Evolutionary conservation across 2,888 invertebrate genomes (phyloP), one percentile per base, ranked within the genome.

Genomic region (Leucoptera coffeella): DNA sequence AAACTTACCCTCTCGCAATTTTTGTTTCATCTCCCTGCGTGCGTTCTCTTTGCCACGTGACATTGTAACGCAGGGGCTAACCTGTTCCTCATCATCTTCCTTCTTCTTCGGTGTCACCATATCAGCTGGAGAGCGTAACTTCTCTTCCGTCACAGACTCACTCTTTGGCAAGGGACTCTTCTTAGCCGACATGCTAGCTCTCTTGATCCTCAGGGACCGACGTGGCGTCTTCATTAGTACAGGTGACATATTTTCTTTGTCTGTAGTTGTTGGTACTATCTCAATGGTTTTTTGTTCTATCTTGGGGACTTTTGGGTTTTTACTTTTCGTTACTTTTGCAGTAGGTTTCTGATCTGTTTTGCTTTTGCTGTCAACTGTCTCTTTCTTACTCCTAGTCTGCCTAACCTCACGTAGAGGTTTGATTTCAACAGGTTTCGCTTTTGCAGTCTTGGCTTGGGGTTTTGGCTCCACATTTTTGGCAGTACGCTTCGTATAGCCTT

Each of bases 1-100:
- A 17, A 15, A 22, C 29, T 32, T 43, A 69, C 69, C 71, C 38
- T 61, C 60, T 23, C 47, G 36, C n/a, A 60, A 34, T 37, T 65
- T 71, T 35, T 50, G 43, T 26, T 50, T 57, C 65, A 56, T 73
- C 38, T 81, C 80, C 24, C 56, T 71, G 15, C 77, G 53, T 1
- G 75, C 75, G 35, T 72, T 77, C 2, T 51, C 58, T 36, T 80
- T 81, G 0, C 80, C 80, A 12, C 79, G 48, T 1, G 75, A 75
- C 27, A 72, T 39, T 1, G 77, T 78, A 1, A 81, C 69, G 42
- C 65, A 75, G 0, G 78, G 79, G 32, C 75, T 76, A 1, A 69
- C 50, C 27, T 54, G 64, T 19, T 41, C 45, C 2, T 39, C 40
- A 26, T 46, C 45, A 4, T 49, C 46, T 0, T 27, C 28, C 29